Evolutionary conservation across 2,113 vertebrate genomes (phyloP).

Genomic region (Promerops cafer): DNA sequence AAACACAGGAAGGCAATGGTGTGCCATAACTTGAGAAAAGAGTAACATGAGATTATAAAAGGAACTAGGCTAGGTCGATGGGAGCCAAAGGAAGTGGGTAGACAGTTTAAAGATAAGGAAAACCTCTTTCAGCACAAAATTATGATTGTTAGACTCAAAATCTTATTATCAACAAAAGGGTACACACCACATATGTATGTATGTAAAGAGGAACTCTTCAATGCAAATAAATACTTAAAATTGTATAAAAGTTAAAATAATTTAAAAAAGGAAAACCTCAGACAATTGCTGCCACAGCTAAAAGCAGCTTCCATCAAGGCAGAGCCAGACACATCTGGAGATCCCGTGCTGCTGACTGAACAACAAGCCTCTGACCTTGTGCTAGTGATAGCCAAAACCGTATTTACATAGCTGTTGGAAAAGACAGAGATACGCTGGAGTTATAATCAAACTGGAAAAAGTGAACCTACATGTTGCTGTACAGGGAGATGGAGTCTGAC

Average conservation of each 20-base stretch:
- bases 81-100: neutral
- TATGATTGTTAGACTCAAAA: neutral
- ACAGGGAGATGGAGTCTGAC: neutral
- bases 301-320: neutral
- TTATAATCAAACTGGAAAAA: neutral
- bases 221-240: neutral
- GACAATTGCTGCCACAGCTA: neutral
- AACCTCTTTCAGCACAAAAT: neutral
- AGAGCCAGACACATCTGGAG: rapidly evolving
- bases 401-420: neutral
- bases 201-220: neutral
- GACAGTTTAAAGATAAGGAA: neutral
- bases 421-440: neutral
- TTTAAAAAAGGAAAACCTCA: neutral
- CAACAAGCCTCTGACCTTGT: neutral
- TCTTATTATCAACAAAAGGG: neutral
- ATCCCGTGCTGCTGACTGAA: rapidly evolving
- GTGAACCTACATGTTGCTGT: rapidly evolving
- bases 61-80: neutral
- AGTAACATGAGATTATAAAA: neutral
- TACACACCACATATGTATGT: neutral
- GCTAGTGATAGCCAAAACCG: rapidly evolving
- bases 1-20: neutral
- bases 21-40: neutral
- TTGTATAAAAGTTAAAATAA: neutral